Evolutionary conservation across 2,888 invertebrate species (phyloP).

Genomic region (Agrilus biguttatus): DNA sequence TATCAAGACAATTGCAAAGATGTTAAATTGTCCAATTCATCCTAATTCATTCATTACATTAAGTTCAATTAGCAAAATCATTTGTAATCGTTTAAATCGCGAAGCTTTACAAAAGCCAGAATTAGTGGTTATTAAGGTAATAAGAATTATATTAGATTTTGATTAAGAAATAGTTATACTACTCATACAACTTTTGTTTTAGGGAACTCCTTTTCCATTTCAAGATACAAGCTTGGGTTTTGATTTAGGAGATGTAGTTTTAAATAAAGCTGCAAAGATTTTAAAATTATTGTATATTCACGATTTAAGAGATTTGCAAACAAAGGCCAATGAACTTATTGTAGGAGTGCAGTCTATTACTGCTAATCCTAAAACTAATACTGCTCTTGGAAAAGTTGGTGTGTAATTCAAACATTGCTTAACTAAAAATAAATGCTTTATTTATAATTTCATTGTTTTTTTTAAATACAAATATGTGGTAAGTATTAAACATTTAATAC

Average conservation of each 20-base stretch:
- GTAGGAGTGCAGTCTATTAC: slow-evolving; percentile 86
- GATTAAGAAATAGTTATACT: not conserved
- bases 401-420: slow-evolving; percentile 23
- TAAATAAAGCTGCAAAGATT: slow-evolving; percentile 62
- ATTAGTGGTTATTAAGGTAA: slow-evolving; percentile 32
- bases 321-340: slow-evolving; percentile 85
- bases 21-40: slow-evolving; percentile 69
- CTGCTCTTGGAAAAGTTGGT: slow-evolving; percentile 86
- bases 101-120: slow-evolving; percentile 41
- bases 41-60: slow-evolving; percentile 64
- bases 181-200: slow-evolving; percentile 11
- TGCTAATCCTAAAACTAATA: slow-evolving; percentile 94
- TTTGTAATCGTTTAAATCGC: slow-evolving; percentile 42
- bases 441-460: not conserved
- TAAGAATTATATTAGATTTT: slow-evolving; percentile 1
- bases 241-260: slow-evolving; percentile 45
- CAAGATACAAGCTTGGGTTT: slow-evolving; percentile 52
- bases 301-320: slow-evolving; percentile 77
- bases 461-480: not conserved
- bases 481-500: not conserved
- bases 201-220: slow-evolving; percentile 57
- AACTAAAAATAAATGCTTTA: slow-evolving; percentile 1
- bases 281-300: slow-evolving; percentile 69
- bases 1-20: slow-evolving; percentile 60
- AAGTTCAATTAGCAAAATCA: slow-evolving; percentile 47